Evolutionary conservation across 2,797 vertebrate genomes (phyloP), one percentile per base, ranked within the genome.

Genomic region (Xenops minutus): DNA sequence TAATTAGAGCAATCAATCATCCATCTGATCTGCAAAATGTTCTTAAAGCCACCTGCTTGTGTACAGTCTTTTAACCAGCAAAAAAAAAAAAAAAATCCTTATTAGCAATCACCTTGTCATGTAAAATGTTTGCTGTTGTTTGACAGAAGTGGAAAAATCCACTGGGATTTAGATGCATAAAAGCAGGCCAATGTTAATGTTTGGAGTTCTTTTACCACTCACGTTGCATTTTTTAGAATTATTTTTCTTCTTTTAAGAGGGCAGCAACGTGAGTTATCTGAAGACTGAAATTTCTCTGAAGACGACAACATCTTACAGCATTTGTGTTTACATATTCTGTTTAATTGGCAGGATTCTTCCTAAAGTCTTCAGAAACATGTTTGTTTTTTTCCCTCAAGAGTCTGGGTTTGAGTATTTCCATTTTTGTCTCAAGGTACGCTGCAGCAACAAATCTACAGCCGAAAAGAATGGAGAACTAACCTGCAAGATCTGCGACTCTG

Each of bases 1-100:
- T 88, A 94, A 88, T 89, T 80, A 92, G 77, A 77, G 63, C 41
- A 95, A 96, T 88, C 29, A 58, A 54, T 61, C 46, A 83, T 34
- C 52, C 37, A 77, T 67, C 64, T 73, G 74, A 77, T 77, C 83
- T 78, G 36, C 49, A 85, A 88, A 71, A 36, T 16, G n/a, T 55
- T 82, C 55, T 59, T 71, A 78, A 55, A 63, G 71, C n/a, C 54
- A 63, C 73, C 51, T 36, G 41, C 85, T 77, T 67, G 26, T 24
- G 29, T 22, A 48, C 13, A 55, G 21, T 52, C 56, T 86, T 84
- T 77, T 75, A 84, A 90, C 78, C 37, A 91, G 36, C 4, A 39
- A 58, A 73, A 51, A 48, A 46, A n/a, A 39, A 58, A 73, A 51
- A 56, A 27, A 0, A 22, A 44, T 9, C 46, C 44, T 51, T 54